phyloP scores from a whole-genome alignment of 2,797 vertebrate species.

The Choloepus didactylus region DNA sequence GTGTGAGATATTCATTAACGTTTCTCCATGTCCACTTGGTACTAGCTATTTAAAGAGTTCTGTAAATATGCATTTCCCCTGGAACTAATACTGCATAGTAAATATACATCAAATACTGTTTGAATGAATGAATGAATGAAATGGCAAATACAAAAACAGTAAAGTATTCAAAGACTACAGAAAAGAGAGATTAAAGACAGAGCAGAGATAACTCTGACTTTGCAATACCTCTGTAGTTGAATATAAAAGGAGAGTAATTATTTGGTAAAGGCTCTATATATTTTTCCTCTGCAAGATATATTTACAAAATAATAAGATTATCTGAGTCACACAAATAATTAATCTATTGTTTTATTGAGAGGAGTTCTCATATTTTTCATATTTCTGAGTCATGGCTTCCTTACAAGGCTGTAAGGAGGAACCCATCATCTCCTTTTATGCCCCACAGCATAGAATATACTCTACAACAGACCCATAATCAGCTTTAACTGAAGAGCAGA shows the following conservation, averaged over 20 bases:
- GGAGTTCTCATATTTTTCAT: background rate
- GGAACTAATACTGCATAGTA: background rate
- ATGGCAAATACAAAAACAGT: background rate
- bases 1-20: background rate
- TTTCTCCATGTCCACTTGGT: background rate
- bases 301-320: constrained; percentile 10
- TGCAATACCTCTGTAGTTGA: background rate
- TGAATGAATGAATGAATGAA: background rate
- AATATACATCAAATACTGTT: background rate
- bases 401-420: background rate
- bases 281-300: constrained; percentile 2
- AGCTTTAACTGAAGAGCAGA: background rate
- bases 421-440: background rate
- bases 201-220: background rate
- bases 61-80: background rate
- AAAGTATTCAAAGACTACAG: background rate
- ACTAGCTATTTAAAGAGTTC: background rate
- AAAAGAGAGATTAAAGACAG: background rate
- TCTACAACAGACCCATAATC: background rate
- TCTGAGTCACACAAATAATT: background rate
- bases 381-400: background rate
- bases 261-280: background rate
- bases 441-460: background rate
- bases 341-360: background rate
- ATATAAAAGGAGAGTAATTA: background rate